Conservation (phyloP, 2,888 invertebrate species). For the Bombyx huttoni region DNA sequence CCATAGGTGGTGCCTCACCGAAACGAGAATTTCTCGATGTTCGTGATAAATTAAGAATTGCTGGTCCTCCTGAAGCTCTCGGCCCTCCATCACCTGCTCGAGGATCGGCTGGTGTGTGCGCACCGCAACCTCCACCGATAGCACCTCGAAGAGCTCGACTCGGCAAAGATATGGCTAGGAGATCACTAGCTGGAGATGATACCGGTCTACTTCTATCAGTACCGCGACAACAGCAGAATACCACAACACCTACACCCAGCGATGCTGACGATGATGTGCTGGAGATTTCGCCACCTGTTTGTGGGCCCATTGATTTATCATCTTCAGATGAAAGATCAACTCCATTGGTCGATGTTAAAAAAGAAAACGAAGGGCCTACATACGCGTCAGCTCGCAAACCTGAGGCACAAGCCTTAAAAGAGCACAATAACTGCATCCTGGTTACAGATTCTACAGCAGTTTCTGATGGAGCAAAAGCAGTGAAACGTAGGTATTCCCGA, state of each 20-base stretch:
- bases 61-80: slow-evolving; percentile 45
- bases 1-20: slow-evolving; percentile 59
- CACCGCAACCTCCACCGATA: slow-evolving; percentile 69
- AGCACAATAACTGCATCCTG: slow-evolving; percentile 42
- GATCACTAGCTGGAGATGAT: slow-evolving; percentile 70
- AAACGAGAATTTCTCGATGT: slow-evolving; percentile 55
- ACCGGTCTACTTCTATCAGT: slow-evolving; percentile 58
- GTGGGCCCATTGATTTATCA: slow-evolving; percentile 60
- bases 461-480: slow-evolving; percentile 38
- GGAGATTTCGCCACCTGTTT: slow-evolving; percentile 58
- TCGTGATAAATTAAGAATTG: slow-evolving; percentile 46
- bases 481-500: slow-evolving; percentile 55
- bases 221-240: slow-evolving; percentile 13
- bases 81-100: slow-evolving; percentile 80
- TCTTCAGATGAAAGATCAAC: slow-evolving; percentile 62
- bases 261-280: slow-evolving; percentile 67
- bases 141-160: slow-evolving; percentile 60
- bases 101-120: slow-evolving; percentile 77
- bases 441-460: slow-evolving; percentile 9
- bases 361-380: slow-evolving; percentile 60
- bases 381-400: slow-evolving; percentile 44
- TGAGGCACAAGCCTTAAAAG: slow-evolving; percentile 55
- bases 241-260: slow-evolving; percentile 28
- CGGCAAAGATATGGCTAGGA: slow-evolving; percentile 78
- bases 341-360: slow-evolving; percentile 58